These are phyloP conservation scores for Syngnathus typhle DNA, from an alignment of 2,113 vertebrate genomes.

Conservation along the genomic window DNA sequence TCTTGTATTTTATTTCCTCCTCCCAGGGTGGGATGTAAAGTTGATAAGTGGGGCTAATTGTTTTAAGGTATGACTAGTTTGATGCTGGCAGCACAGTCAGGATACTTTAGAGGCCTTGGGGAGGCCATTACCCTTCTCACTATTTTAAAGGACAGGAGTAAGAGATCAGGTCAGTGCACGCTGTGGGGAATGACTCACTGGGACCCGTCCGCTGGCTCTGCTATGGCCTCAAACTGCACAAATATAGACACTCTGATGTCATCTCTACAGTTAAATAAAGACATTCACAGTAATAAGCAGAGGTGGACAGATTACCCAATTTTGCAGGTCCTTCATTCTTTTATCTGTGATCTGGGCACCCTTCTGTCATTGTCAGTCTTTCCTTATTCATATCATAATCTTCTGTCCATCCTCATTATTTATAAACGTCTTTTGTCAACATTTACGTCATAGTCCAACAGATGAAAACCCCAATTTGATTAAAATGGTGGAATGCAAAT, in stretches of 20 bases:
- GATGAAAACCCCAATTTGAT: too few relatives aligned
- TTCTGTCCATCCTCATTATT: too few relatives aligned
- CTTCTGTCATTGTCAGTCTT: too few relatives aligned
- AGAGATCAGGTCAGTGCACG: slow-evolving; percentile 51
- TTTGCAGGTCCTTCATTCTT: too few relatives aligned
- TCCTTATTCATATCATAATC: too few relatives aligned
- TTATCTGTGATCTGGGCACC: too few relatives aligned
- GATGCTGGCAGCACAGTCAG: slow-evolving; percentile 71
- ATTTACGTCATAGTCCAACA: too few relatives aligned
- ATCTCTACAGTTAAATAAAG: slow-evolving; percentile 8
- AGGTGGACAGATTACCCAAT: too few relatives aligned
- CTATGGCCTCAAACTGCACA: slow-evolving; percentile 23
- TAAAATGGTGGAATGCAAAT: too few relatives aligned
- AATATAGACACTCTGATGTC: neutral
- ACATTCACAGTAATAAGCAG: too few relatives aligned
- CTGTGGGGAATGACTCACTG: slow-evolving; percentile 57
- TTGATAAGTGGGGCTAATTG: slow-evolving; percentile 71
- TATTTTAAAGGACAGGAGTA: slow-evolving; percentile 72
- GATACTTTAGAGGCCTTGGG: slow-evolving; percentile 50
- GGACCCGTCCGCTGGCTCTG: slow-evolving; percentile 41
- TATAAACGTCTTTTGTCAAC: too few relatives aligned
- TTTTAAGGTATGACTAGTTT: slow-evolving; percentile 69
- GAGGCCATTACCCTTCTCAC: slow-evolving; percentile 76
- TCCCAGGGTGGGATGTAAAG: slow-evolving; percentile 51
- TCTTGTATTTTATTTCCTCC: slow-evolving; percentile 17